phyloP scores from a whole-genome alignment of 35 echinoderm and acorn worm genomes.

The Eucidaris tribuloides region DNA sequence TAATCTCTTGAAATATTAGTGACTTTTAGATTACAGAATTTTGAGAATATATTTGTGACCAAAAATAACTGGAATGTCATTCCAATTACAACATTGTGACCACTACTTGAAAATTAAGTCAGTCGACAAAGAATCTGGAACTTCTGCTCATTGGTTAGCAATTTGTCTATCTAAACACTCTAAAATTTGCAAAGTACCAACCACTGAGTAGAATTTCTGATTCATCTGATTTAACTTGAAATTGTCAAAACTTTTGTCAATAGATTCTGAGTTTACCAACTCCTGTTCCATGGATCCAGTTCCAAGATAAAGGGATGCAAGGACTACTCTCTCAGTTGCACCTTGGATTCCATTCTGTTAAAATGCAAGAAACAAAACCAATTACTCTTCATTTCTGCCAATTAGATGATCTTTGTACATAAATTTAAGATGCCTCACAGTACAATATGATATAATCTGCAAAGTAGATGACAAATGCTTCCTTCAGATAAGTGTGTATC shows the following conservation, averaged over 20 bases:
- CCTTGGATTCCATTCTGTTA: too few relatives aligned
- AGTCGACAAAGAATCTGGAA: not conserved
- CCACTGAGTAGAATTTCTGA: not conserved
- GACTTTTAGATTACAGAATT: too few relatives aligned
- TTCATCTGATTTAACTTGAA: not conserved
- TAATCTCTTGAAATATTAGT: too few relatives aligned
- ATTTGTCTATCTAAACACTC: not conserved
- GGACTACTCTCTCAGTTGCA: constrained; percentile 38
- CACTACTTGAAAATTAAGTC: not conserved
- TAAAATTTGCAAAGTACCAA: not conserved
- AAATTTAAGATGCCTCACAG: too few relatives aligned
- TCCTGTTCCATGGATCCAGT: constrained; percentile 47
- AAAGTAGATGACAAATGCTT: too few relatives aligned
- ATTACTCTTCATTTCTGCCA: too few relatives aligned
- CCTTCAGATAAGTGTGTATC: too few relatives aligned
- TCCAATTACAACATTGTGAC: not conserved
- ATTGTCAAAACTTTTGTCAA: not conserved
- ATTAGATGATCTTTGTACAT: too few relatives aligned
- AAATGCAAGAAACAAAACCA: too few relatives aligned
- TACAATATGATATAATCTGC: too few relatives aligned
- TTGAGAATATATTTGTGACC: too few relatives aligned
- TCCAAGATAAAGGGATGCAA: constrained; percentile 71
- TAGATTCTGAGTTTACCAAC: constrained; percentile 27
- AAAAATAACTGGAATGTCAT: too few relatives aligned
- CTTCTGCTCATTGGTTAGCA: not conserved